Percentiles rank a stretch among this genome's conserved stretches.
phyloP scores from a whole-genome alignment of 2,888 invertebrate species.

The Macrophya annulata region DNA sequence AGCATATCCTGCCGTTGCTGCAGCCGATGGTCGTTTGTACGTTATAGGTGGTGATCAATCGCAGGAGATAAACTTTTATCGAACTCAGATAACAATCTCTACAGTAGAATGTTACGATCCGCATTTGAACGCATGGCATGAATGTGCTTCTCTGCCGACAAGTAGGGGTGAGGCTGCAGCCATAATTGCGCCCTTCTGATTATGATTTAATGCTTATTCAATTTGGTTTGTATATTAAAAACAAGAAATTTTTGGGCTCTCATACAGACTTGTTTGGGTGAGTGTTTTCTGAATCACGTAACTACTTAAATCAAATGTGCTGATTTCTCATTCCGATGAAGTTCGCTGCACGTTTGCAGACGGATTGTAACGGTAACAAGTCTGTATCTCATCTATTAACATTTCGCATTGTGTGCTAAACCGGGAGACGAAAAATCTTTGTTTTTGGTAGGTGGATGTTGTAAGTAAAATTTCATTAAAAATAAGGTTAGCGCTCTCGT shows the following conservation, averaged over 20 bases:
- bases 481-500: slow-evolving; percentile 22
- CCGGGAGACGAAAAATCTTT: slow-evolving; percentile 6
- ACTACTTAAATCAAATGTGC: slow-evolving; percentile 8
- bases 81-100: slow-evolving; percentile 91
- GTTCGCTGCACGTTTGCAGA: neutral
- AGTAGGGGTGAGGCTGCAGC: slow-evolving; percentile 94
- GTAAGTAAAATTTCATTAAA: slow-evolving; percentile 23
- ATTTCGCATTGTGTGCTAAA: slow-evolving; percentile 42
- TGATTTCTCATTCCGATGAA: neutral
- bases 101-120: slow-evolving; percentile 94
- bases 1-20: slow-evolving; percentile 92
- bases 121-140: slow-evolving; percentile 88
- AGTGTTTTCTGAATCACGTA: neutral
- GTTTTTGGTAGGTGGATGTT: slow-evolving; percentile 21
- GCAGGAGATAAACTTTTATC: slow-evolving; percentile 90
- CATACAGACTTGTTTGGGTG: slow-evolving; percentile 21
- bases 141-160: slow-evolving; percentile 90
- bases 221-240: slow-evolving; percentile 25
- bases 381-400: neutral
- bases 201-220: slow-evolving; percentile 60
- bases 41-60: slow-evolving; percentile 94
- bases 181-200: slow-evolving; percentile 85
- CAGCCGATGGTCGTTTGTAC: slow-evolving; percentile 90
- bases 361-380: neutral
- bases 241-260: neutral